Percentiles rank a stretch among this genome's conserved stretches.
Evolutionary conservation across 2,888 invertebrate species (phyloP).

Genomic region (Blera fallax): DNA sequence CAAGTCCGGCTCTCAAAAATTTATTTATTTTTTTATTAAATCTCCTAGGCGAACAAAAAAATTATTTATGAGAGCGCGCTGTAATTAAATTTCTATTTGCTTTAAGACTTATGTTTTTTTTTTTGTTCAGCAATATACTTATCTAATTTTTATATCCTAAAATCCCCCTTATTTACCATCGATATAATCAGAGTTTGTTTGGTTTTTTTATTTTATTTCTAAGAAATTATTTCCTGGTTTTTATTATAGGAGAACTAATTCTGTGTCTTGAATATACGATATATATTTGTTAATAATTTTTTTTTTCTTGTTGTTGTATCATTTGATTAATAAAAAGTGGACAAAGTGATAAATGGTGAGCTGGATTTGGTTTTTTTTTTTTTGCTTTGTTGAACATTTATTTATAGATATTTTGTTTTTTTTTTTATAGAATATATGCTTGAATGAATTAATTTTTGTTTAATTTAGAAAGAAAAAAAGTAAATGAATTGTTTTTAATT

Average conservation of each 20-base stretch:
- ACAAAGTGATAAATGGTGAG: slow-evolving; percentile 63
- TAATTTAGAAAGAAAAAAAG: not conserved
- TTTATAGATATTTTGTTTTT: slow-evolving; percentile 40
- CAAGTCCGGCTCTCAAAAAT: slow-evolving; percentile 2
- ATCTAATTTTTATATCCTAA: slow-evolving; percentile 45
- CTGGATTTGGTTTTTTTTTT: slow-evolving; percentile 24
- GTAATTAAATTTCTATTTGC: slow-evolving; percentile 36
- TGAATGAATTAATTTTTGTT: not conserved
- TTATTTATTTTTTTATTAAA: not conserved
- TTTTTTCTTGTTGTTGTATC: not conserved
- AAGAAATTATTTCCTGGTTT: slow-evolving; percentile 19
- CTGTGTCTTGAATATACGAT: slow-evolving; percentile 39
- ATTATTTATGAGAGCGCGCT: slow-evolving; percentile 39
- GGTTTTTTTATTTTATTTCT: slow-evolving; percentile 7
- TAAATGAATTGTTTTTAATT: too few species aligned
- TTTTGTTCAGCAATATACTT: slow-evolving; percentile 23
- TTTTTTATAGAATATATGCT: slow-evolving; percentile 7
- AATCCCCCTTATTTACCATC: slow-evolving; percentile 31
- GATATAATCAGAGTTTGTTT: not conserved
- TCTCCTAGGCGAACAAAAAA: slow-evolving; percentile 38
- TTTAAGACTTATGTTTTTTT: too few species aligned
- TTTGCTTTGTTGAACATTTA: slow-evolving; percentile 31
- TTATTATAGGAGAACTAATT: slow-evolving; percentile 38
- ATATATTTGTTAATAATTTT: not conserved
- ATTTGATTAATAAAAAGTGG: slow-evolving; percentile 51